Evolutionary conservation across 2,888 invertebrate genomes (phyloP).

Genomic region (Torymus auratus): DNA sequence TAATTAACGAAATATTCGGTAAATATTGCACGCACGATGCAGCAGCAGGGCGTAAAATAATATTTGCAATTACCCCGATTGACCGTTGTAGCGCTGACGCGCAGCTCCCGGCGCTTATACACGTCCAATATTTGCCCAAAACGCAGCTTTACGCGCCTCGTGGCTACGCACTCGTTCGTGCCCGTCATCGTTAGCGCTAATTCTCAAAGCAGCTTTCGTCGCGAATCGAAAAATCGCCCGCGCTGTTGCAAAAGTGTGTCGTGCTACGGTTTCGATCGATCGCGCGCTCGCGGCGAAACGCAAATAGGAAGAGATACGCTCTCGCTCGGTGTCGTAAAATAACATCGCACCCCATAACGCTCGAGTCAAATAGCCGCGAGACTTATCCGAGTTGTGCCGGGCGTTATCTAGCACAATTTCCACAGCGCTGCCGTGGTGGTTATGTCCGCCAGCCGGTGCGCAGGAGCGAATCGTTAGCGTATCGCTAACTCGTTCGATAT

Average conservation of each 20-base stretch:
- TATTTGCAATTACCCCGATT: constrained; percentile 38
- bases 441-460: constrained; percentile 41
- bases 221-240: too few species aligned
- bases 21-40: neutral
- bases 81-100: neutral
- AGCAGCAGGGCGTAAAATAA: constrained; percentile 1
- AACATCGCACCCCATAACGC: constrained; percentile 56
- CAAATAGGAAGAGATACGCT: constrained; percentile 57
- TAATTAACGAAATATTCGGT: constrained; percentile 26
- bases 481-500: constrained; percentile 71
- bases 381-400: constrained; percentile 56
- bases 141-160: neutral
- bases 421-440: constrained; percentile 21
- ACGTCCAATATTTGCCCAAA: constrained; percentile 30
- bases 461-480: constrained; percentile 69
- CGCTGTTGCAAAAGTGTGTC: constrained; percentile 8
- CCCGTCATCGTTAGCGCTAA: constrained; percentile 56
- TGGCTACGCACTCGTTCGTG: neutral
- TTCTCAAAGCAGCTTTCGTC: constrained; percentile 50
- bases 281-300: constrained; percentile 44
- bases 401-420: constrained; percentile 46
- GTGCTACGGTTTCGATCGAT: constrained; percentile 3
- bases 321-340: constrained; percentile 59
- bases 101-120: too few species aligned
- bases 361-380: constrained; percentile 54